phyloP scores from a whole-genome alignment of 37 sponge, comb jelly and placozoan species.

The Spongia lamella region DNA sequence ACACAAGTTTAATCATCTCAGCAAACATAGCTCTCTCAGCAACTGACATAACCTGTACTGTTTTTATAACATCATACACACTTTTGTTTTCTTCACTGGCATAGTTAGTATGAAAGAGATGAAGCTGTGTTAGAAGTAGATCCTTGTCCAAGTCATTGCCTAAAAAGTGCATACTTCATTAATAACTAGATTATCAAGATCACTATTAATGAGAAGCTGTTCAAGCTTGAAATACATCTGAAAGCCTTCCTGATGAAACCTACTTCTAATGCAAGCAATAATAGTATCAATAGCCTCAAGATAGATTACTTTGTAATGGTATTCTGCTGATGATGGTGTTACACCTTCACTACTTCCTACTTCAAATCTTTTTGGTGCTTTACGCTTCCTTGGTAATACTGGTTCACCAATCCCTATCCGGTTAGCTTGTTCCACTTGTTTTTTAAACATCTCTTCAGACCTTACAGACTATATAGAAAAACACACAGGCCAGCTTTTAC shows the following conservation, averaged over 20 bases:
- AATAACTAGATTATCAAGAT: no score
- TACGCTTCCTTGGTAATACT: background rate
- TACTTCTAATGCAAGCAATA: slow-evolving; percentile 13
- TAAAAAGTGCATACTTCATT: no score
- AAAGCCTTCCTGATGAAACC: slow-evolving; percentile 32
- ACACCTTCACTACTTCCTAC: slow-evolving; percentile 16
- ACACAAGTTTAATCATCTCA: no score
- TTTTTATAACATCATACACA: no score
- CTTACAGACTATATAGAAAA: no score
- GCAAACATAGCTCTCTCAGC: no score
- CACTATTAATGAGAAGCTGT: background rate
- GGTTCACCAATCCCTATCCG: slow-evolving; percentile 6
- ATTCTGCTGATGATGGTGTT: slow-evolving; percentile 6
- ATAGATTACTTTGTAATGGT: slow-evolving; percentile 20
- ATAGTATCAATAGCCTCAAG: slow-evolving; percentile 17
- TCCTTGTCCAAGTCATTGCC: slow-evolving; percentile 13
- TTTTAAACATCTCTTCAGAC: no score
- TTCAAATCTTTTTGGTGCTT: no score
- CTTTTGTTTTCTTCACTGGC: no score
- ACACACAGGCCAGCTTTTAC: no score
- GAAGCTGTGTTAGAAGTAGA: slow-evolving; percentile 19
- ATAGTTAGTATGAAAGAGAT: slow-evolving; percentile 21
- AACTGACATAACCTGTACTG: no score
- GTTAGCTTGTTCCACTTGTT: no score
- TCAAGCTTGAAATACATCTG: slow-evolving; percentile 28